These are phyloP conservation scores for Stigmatopora argus DNA, from an alignment of 2,113 vertebrate species.

Conservation along the genomic window DNA sequence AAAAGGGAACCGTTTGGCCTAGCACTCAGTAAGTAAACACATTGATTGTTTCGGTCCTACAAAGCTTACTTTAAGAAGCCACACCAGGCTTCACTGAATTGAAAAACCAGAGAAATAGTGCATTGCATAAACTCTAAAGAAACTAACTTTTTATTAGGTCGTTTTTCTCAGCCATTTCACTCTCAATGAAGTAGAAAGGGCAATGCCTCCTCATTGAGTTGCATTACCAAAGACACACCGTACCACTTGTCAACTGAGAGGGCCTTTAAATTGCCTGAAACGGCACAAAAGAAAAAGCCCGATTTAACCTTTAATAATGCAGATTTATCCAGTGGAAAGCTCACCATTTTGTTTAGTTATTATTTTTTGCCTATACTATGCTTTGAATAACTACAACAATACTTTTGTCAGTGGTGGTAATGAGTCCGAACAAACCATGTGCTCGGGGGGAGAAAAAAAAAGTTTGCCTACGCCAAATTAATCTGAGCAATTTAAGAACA, in stretches of 20 bases:
- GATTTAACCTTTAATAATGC: constrained; percentile 12
- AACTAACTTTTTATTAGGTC: not conserved
- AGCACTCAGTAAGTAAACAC: not conserved
- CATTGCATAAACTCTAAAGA: not conserved
- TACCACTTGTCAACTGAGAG: constrained; percentile 12
- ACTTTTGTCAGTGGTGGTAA: not conserved
- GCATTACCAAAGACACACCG: constrained; percentile 12
- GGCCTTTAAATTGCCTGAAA: constrained; percentile 13
- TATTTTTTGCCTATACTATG: not conserved
- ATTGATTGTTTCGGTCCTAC: not conserved
- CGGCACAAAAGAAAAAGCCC: constrained; percentile 10
- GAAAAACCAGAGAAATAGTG: not conserved
- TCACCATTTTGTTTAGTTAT: not conserved
- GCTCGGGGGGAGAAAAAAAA: not conserved
- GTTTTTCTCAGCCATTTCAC: constrained; percentile 7
- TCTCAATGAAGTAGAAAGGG: constrained; percentile 9
- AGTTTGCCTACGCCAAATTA: too few relatives aligned
- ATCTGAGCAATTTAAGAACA: not conserved
- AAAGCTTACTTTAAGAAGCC: not conserved
- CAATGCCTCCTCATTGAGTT: constrained; percentile 3
- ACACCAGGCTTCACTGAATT: not conserved
- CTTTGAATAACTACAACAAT: not conserved
- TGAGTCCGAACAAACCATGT: not conserved
- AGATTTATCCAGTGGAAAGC: constrained; percentile 4
- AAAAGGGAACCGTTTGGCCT: not conserved